Evolutionary conservation across 2,797 vertebrate species (phyloP).

Genomic region (Cygnus olor): DNA sequence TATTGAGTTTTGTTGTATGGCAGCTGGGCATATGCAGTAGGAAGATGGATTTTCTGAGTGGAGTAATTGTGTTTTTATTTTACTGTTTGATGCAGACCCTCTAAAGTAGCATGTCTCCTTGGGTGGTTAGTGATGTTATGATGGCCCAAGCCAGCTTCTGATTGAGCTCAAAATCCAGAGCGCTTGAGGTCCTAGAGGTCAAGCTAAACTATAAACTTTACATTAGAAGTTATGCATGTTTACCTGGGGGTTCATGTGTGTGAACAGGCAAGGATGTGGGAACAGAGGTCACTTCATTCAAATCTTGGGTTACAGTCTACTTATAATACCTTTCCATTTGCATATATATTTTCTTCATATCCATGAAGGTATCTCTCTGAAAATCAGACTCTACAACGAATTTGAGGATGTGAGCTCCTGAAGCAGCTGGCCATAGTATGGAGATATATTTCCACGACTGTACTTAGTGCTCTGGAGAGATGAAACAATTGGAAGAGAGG

Average conservation of each 20-base stretch:
- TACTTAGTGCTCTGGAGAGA: neutral
- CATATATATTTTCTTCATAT: neutral
- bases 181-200: neutral
- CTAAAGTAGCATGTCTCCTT: neutral
- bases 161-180: neutral
- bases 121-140: conserved; percentile 26
- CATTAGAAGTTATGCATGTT: neutral
- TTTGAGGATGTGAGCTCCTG: neutral
- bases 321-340: conserved; percentile 18
- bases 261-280: neutral
- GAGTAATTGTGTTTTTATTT: neutral
- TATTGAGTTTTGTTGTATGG: neutral
- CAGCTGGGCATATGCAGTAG: neutral
- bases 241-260: neutral
- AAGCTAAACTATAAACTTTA: neutral
- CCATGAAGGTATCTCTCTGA: neutral
- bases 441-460: neutral
- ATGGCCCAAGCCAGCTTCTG: neutral
- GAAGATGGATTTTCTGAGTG: neutral
- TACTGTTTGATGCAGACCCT: neutral
- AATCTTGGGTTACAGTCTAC: conserved; percentile 17
- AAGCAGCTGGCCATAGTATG: conserved; percentile 11
- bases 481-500: conserved; percentile 30
- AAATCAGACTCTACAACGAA: neutral
- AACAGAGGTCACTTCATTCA: conserved; percentile 32